Percentiles rank a stretch among this genome's conserved stretches.
Evolutionary conservation across 1,140 invertebrate genomes (phyloP).

Genomic region (Drosophila subobscura): DNA sequence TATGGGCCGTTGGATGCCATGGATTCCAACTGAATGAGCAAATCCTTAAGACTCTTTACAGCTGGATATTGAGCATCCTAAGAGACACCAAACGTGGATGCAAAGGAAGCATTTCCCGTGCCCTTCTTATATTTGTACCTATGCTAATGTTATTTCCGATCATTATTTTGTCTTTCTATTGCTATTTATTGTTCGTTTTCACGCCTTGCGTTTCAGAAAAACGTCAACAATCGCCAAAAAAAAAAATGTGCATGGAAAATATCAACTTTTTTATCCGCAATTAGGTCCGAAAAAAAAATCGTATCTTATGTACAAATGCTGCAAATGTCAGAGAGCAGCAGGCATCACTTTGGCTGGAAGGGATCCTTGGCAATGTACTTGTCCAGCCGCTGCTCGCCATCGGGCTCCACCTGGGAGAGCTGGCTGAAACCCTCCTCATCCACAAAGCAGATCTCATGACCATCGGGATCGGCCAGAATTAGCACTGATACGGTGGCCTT

Average conservation of each 20-base stretch:
- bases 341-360: conserved; percentile 53
- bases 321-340: neutral
- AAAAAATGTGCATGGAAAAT: neutral
- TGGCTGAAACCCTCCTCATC: conserved; percentile 96
- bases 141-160: too few species aligned
- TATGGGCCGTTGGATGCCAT: too few species aligned
- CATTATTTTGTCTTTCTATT: too few species aligned
- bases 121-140: too few species aligned
- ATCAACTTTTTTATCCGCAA: conserved; percentile 13
- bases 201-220: too few species aligned
- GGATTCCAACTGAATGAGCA: too few species aligned
- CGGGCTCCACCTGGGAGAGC: conserved; percentile 93
- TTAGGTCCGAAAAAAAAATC: conserved; percentile 20
- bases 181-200: too few species aligned
- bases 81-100: too few species aligned
- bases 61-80: too few species aligned
- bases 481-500: conserved; percentile 98
- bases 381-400: conserved; percentile 91
- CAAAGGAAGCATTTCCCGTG: too few species aligned
- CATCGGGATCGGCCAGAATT: conserved; percentile 97
- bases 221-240: too few species aligned
- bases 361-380: conserved; percentile 87
- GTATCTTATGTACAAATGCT: conserved; percentile 9
- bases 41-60: too few species aligned
- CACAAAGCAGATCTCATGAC: conserved; percentile 99